Conservation (phyloP, 2,113 vertebrate species). For the Esox niger region DNA sequence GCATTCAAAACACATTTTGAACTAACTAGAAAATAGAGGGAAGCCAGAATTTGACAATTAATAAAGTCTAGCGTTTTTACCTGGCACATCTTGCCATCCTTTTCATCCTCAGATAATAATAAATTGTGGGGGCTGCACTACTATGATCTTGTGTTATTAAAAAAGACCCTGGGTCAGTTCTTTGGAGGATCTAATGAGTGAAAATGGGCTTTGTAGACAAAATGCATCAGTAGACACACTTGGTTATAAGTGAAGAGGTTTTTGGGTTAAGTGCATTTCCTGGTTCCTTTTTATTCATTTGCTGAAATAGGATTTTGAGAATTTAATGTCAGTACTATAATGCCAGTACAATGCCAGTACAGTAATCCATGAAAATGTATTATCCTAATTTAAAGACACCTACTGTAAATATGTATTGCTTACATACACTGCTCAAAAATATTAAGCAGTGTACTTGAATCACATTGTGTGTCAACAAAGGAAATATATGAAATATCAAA, state of each 20-base stretch:
- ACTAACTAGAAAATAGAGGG: conserved; percentile 17
- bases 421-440: neutral
- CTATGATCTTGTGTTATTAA: conserved; percentile 1
- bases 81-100: neutral
- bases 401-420: neutral
- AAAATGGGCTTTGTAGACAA: neutral
- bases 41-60: conserved; percentile 5
- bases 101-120: neutral
- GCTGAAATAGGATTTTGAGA: neutral
- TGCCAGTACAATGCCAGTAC: no score
- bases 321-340: no score
- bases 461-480: neutral
- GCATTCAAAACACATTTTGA: conserved; percentile 4
- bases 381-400: neutral
- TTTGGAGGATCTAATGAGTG: neutral
- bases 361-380: neutral
- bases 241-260: neutral
- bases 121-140: neutral
- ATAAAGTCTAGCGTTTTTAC: neutral
- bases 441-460: neutral
- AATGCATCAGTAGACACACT: neutral
- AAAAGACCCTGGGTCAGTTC: neutral
- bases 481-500: no score
- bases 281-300: neutral
- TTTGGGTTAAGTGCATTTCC: neutral